These are phyloP conservation scores for Tenthredo amoena DNA, from an alignment of 2,888 invertebrate species.

Conservation along the genomic window DNA sequence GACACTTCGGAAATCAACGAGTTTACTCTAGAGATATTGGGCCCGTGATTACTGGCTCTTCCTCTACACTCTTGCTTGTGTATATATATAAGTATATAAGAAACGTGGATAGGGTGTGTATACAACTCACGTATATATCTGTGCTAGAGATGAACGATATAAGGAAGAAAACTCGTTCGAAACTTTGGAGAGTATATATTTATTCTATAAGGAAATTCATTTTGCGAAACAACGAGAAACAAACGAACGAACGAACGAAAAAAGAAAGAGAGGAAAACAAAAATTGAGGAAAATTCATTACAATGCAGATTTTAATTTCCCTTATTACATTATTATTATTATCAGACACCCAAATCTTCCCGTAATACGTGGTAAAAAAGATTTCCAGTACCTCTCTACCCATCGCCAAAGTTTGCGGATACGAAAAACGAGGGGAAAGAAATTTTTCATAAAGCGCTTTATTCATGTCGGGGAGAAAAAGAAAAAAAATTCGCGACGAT, in stretches of 20 bases:
- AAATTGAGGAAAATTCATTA: neutral
- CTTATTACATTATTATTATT: neutral
- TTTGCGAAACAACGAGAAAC: neutral
- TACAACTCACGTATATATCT: no score
- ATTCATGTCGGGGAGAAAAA: neutral
- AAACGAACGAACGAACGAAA: neutral
- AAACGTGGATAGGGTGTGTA: neutral
- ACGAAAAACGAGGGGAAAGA: no score
- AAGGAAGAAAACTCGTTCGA: neutral
- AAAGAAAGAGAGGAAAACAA: neutral
- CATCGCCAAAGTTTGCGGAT: no score
- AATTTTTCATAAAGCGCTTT: neutral
- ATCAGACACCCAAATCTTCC: neutral
- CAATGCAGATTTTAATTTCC: neutral
- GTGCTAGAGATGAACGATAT: neutral
- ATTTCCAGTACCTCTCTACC: no score
- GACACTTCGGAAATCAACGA: constrained; percentile 17
- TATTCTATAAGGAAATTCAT: neutral
- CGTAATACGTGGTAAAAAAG: no score
- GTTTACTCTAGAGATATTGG: constrained; percentile 54
- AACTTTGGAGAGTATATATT: neutral
- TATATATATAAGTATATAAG: neutral
- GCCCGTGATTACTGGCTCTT: neutral
- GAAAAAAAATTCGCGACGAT: neutral
- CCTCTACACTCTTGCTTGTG: neutral